Evolutionary conservation across 2,888 invertebrate genomes (phyloP).

Genomic region (Trissolcus japonicus): DNA sequence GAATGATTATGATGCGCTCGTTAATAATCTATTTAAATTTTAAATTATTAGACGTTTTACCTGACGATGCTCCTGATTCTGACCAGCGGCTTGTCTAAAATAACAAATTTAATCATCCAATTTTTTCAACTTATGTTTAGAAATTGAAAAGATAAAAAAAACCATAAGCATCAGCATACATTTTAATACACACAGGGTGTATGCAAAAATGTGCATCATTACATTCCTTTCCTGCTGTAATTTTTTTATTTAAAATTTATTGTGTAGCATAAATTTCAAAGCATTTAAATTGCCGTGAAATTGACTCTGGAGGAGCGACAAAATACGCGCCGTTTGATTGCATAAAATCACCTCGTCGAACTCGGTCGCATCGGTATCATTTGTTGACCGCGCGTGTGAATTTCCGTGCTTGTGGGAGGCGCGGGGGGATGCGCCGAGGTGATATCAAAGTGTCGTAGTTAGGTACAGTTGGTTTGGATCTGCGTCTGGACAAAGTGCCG

Average conservation of each 20-base stretch:
- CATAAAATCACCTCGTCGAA: slow-evolving; percentile 9
- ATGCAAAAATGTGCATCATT: no score
- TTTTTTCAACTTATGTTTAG: no score
- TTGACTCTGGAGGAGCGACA: no score
- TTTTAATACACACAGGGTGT: no score
- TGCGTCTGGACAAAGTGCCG: slow-evolving; percentile 53
- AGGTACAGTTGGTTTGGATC: slow-evolving; percentile 50
- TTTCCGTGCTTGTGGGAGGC: slow-evolving; percentile 33
- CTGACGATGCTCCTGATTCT: slow-evolving; percentile 25
- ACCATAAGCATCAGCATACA: no score
- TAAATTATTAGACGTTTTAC: slow-evolving; percentile 26
- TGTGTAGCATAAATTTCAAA: no score
- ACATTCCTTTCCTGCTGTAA: no score
- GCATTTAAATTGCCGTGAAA: no score
- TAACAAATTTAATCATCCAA: no score
- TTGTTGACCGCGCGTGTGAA: slow-evolving; percentile 55
- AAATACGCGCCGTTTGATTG: not conserved
- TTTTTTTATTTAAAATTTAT: no score
- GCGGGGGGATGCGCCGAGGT: slow-evolving; percentile 17
- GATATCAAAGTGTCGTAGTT: slow-evolving; percentile 55
- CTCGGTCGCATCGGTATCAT: slow-evolving; percentile 51
- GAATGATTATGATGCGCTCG: slow-evolving; percentile 36
- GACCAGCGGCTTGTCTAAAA: no score
- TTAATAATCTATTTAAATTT: slow-evolving; percentile 49
- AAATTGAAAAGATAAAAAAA: no score